Evolutionary conservation across 1,140 invertebrate genomes (phyloP).

Genomic region (Helicoverpa armigera): DNA sequence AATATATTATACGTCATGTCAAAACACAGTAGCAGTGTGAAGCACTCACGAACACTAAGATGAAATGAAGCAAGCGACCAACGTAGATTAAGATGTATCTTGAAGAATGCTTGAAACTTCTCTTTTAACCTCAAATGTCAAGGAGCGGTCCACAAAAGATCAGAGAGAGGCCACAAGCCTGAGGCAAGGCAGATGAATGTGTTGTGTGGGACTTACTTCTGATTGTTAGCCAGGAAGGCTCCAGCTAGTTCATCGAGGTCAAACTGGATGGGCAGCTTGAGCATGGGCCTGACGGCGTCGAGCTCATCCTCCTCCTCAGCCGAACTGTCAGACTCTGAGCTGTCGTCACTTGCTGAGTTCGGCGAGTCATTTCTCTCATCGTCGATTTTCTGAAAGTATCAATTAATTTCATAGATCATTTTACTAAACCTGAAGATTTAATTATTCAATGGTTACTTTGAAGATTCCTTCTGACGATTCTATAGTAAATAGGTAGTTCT

Average conservation of each 20-base stretch:
- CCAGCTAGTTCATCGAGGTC: constrained; percentile 93
- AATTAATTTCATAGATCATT: constrained; percentile 5
- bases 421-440: no score
- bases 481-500: background rate
- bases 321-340: constrained; percentile 86
- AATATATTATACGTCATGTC: no score
- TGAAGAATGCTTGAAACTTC: no score
- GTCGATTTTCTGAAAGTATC: constrained; percentile 80
- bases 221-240: constrained; percentile 91
- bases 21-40: no score
- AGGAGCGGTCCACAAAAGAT: no score
- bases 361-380: constrained; percentile 79
- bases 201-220: constrained; percentile 84
- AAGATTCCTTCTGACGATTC: background rate
- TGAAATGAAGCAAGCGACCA: no score
- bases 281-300: constrained; percentile 88
- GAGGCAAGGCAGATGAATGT: no score
- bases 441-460: no score
- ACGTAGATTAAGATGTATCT: no score
- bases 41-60: no score
- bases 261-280: constrained; percentile 92
- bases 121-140: no score
- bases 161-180: no score
- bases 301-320: constrained; percentile 79
- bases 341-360: constrained; percentile 82